Conservation (phyloP, 2,113 vertebrate species). For the Periophthalmodon schlosseri region DNA sequence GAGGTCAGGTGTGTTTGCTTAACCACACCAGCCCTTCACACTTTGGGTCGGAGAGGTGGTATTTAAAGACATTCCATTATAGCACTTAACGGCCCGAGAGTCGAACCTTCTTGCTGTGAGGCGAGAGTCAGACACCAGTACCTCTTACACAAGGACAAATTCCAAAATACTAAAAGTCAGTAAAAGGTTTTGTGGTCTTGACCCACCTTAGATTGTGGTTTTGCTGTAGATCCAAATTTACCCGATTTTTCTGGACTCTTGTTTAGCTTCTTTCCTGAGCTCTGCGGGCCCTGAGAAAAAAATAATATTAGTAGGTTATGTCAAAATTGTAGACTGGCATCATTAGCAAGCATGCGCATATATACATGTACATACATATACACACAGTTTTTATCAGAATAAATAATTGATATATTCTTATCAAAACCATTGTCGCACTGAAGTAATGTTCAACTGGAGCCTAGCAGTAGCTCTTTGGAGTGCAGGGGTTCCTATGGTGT, state of each 20-base stretch:
- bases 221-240: conserved; percentile 60
- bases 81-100: conserved; percentile 39
- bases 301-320: neutral
- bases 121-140: too few relatives aligned
- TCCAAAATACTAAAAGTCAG: neutral
- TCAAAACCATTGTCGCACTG: neutral
- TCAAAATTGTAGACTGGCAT: neutral
- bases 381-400: neutral
- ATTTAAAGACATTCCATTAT: conserved; percentile 58
- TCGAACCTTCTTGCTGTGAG: too few relatives aligned
- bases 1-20: conserved; percentile 75
- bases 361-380: too few relatives aligned
- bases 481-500: conserved; percentile 47
- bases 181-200: neutral
- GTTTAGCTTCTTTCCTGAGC: conserved; percentile 64
- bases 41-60: conserved; percentile 46
- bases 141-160: neutral
- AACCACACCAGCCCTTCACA: conserved; percentile 64
- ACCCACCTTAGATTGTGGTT: conserved; percentile 69
- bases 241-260: conserved; percentile 68
- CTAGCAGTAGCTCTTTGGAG: neutral
- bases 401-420: neutral
- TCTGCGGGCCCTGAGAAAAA: conserved; percentile 50
- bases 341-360: neutral
- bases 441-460: neutral